Evolutionary conservation across 2,797 vertebrate species (phyloP).

Genomic region (Phaenicophaeus curvirostris): DNA sequence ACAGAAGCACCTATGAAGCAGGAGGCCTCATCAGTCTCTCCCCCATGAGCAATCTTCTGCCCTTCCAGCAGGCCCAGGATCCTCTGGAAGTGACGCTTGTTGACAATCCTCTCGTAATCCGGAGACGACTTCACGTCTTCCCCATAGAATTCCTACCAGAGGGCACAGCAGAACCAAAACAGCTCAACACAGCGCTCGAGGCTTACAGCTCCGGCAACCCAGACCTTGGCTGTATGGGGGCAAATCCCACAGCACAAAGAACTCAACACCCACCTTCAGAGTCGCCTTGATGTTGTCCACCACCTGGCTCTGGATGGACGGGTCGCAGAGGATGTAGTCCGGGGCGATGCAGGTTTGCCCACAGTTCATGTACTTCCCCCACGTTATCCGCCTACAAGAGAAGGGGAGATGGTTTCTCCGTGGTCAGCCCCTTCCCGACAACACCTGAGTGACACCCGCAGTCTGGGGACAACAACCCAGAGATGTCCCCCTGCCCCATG

Average conservation of each 20-base stretch:
- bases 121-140: constrained; percentile 87
- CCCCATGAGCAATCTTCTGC: constrained; percentile 85
- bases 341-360: constrained; percentile 94
- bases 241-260: rapidly evolving
- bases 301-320: constrained; percentile 82
- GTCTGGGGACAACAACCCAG: no score
- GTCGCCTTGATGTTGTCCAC: constrained; percentile 85
- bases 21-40: constrained; percentile 79
- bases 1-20: constrained; percentile 36
- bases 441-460: rapidly evolving
- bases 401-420: background rate
- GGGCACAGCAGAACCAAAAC: background rate
- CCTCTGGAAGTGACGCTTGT: constrained; percentile 86
- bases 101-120: constrained; percentile 90
- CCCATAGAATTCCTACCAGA: constrained; percentile 90
- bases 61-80: constrained; percentile 86
- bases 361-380: constrained; percentile 91
- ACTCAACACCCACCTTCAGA: constrained; percentile 77
- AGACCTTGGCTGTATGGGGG: background rate
- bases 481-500: no score
- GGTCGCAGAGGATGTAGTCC: constrained; percentile 90
- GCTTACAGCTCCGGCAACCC: background rate
- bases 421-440: rapidly evolving
- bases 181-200: background rate
- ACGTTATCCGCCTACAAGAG: constrained; percentile 82